These are phyloP conservation scores for Herpetotheres cachinnans DNA, from an alignment of 2,113 vertebrate genomes.

Conservation along the genomic window DNA sequence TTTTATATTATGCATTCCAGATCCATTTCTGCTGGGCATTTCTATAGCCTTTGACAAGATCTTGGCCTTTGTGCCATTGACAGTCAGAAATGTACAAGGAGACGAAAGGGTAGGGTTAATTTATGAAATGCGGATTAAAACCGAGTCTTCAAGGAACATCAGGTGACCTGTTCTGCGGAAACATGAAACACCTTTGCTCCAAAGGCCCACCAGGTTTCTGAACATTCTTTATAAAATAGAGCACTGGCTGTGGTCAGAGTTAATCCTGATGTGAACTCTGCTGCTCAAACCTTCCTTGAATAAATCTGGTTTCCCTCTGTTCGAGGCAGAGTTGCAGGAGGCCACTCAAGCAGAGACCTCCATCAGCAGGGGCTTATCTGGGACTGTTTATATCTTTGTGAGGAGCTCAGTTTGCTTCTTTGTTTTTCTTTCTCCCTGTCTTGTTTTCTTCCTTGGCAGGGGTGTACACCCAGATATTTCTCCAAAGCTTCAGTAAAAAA, in stretches of 20 bases:
- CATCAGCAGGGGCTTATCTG: not conserved
- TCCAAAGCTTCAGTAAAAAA: not conserved
- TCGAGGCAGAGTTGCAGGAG: not conserved
- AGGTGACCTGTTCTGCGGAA: not conserved
- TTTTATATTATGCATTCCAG: not conserved
- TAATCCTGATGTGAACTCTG: not conserved
- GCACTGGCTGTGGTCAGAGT: not conserved
- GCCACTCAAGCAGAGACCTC: not conserved
- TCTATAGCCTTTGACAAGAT: not conserved
- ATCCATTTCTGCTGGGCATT: not conserved
- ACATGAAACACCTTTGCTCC: not conserved
- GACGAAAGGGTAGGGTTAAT: not conserved
- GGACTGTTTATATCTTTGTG: not conserved
- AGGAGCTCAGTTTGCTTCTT: not conserved
- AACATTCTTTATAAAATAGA: not conserved
- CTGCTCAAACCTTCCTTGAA: not conserved
- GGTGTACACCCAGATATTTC: rapidly evolving
- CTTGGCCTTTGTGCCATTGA: not conserved
- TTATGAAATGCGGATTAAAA: not conserved
- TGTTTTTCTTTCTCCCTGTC: not conserved
- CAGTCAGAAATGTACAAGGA: not conserved
- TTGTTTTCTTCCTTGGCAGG: not conserved
- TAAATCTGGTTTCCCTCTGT: not conserved
- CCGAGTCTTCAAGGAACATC: not conserved
- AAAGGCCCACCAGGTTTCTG: not conserved